Evolutionary conservation across 2,888 invertebrate species (phyloP).

Genomic region (Andrena haemorrhoa): DNA sequence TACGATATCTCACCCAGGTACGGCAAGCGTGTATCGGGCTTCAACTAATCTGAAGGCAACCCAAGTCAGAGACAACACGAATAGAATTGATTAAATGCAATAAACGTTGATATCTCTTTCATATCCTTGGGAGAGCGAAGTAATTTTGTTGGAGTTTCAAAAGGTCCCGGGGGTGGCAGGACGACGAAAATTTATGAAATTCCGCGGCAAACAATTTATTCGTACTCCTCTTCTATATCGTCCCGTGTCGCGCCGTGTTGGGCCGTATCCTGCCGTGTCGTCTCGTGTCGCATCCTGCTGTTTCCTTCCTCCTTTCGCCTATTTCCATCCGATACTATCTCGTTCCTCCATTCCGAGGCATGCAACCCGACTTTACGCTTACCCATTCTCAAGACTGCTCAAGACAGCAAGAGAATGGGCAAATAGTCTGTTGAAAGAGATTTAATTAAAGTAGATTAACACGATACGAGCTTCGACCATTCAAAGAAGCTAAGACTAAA

Average conservation of each 20-base stretch:
- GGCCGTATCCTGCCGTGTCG: too few relatives aligned
- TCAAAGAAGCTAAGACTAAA: slow-evolving; percentile 21
- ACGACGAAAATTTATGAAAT: not conserved
- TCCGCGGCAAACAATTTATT: too few relatives aligned
- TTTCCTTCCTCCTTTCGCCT: not conserved
- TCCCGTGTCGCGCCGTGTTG: too few relatives aligned
- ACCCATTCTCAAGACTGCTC: not conserved
- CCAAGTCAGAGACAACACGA: not conserved
- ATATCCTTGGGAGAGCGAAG: not conserved
- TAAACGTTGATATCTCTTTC: not conserved
- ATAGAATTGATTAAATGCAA: not conserved
- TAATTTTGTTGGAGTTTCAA: not conserved
- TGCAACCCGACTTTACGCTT: not conserved
- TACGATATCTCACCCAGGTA: slow-evolving; percentile 28
- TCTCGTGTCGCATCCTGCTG: not conserved
- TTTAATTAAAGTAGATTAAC: not conserved
- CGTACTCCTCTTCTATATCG: too few relatives aligned
- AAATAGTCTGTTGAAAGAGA: not conserved
- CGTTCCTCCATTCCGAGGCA: not conserved
- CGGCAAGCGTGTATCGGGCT: not conserved
- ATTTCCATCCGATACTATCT: not conserved
- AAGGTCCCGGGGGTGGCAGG: not conserved
- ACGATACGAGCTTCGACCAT: slow-evolving; percentile 4
- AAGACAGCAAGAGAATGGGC: not conserved
- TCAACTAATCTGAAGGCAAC: not conserved